A percentile compares a stretch with the other conserved stretches of the same genome.
These are phyloP conservation scores for Oncorhynchus nerka DNA, from an alignment of 2,113 vertebrate species.

Conservation along the genomic window DNA sequence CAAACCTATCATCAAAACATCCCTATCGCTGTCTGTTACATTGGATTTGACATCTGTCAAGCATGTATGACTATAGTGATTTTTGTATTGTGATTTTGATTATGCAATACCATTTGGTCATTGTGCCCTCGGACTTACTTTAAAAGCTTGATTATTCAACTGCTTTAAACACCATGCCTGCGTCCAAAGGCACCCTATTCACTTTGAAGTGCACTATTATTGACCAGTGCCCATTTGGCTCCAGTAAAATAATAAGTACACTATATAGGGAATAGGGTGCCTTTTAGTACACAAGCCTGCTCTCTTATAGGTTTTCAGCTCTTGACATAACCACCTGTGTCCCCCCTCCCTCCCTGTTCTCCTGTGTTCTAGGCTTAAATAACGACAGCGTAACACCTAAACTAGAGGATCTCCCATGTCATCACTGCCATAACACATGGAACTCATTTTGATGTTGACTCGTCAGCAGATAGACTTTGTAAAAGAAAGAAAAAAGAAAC, in stretches of 20 bases:
- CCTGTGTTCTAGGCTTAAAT: constrained; percentile 78
- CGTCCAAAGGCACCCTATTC: too few species aligned
- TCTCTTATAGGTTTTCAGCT: neutral
- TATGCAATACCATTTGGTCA: constrained; percentile 7
- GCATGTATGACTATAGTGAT: neutral
- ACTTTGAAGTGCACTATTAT: too few species aligned
- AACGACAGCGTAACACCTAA: constrained; percentile 36
- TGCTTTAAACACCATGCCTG: too few species aligned
- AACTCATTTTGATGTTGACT: constrained; percentile 71
- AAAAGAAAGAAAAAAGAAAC: constrained; percentile 50
- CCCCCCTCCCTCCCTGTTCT: neutral
- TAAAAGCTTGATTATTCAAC: neutral
- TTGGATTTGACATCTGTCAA: constrained; percentile 30
- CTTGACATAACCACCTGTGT: constrained; percentile 4
- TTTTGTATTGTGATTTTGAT: constrained; percentile 15
- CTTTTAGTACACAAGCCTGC: too few species aligned
- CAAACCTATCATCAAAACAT: constrained; percentile 31
- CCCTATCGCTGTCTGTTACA: constrained; percentile 27
- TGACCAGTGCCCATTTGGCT: too few species aligned
- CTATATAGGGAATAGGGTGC: too few species aligned
- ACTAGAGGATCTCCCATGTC: constrained; percentile 79
- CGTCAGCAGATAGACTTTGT: constrained; percentile 65
- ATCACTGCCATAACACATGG: constrained; percentile 87
- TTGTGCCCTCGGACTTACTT: neutral
- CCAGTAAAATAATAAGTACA: too few species aligned